Percentiles rank a stretch among this genome's conserved stretches.
phyloP scores from a whole-genome alignment of 2,888 invertebrate genomes.

The Sesia apiformis region DNA sequence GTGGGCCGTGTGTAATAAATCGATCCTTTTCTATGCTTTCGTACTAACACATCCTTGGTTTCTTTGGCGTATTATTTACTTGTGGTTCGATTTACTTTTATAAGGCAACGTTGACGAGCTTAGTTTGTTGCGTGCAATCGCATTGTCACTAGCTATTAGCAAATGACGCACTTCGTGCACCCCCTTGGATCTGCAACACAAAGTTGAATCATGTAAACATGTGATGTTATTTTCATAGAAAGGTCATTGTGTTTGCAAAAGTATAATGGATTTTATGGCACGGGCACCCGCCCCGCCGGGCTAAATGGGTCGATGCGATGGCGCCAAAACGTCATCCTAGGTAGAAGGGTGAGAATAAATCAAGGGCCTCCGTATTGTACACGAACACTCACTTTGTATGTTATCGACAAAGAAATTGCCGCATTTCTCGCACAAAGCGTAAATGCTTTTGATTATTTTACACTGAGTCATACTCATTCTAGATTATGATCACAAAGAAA shows the following conservation, averaged over 20 bases:
- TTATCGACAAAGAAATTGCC: conserved; percentile 26
- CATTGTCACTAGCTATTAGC: conserved; percentile 64
- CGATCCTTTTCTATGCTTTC: conserved; percentile 57
- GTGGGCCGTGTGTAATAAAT: conserved; percentile 64
- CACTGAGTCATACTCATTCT: conserved; percentile 43
- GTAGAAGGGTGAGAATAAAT: conserved; percentile 31
- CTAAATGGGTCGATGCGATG: conserved; percentile 71
- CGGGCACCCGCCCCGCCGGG: conserved; percentile 53
- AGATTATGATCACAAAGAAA: conserved; percentile 24
- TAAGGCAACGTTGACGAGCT: conserved; percentile 44
- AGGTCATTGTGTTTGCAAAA: conserved; percentile 35
- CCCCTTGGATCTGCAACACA: conserved; percentile 58
- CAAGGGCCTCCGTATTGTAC: neutral
- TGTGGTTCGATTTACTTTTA: conserved; percentile 40
- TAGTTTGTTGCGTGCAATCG: conserved; percentile 59
- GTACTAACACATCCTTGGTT: conserved; percentile 66
- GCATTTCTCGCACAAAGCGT: conserved; percentile 16
- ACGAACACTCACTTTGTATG: conserved; percentile 4
- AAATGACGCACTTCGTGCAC: conserved; percentile 67
- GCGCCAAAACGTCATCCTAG: conserved; percentile 66
- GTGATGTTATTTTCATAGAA: conserved; percentile 36
- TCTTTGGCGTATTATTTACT: conserved; percentile 71
- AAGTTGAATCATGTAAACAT: conserved; percentile 16
- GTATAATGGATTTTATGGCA: conserved; percentile 46
- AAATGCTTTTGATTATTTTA: conserved; percentile 26